These are phyloP conservation scores for Ictalurus furcatus DNA, from an alignment of 2,113 vertebrate species.

Conservation along the genomic window DNA sequence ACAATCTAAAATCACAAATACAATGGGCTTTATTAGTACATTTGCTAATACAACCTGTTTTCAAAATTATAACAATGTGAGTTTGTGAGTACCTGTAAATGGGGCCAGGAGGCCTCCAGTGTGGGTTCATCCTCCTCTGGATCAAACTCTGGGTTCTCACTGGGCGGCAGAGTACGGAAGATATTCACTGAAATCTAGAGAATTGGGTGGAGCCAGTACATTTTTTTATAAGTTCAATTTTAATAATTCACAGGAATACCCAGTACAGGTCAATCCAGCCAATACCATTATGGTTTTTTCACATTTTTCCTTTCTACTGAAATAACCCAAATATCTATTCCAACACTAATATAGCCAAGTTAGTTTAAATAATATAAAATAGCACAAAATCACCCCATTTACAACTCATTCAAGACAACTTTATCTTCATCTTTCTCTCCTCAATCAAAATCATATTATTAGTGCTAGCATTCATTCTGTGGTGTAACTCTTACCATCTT, in stretches of 20 bases:
- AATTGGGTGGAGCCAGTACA: neutral
- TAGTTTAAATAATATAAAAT: neutral
- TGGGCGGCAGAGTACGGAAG: slow-evolving; percentile 88
- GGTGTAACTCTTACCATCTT: slow-evolving; percentile 82
- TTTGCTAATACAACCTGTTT: neutral
- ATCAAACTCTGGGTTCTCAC: slow-evolving; percentile 92
- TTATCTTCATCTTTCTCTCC: neutral
- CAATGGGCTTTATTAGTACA: neutral
- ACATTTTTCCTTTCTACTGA: neutral
- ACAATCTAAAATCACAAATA: too few relatives aligned
- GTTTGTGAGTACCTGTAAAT: slow-evolving; percentile 79
- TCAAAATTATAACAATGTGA: neutral
- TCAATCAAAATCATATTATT: slow-evolving; percentile 41
- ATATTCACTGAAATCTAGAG: slow-evolving; percentile 89
- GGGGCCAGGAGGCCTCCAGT: slow-evolving; percentile 91
- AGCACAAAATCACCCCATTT: neutral
- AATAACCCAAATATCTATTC: neutral
- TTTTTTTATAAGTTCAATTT: neutral
- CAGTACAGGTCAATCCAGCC: neutral
- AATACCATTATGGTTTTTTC: neutral
- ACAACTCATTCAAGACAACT: neutral
- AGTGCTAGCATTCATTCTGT: neutral
- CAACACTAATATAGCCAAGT: neutral
- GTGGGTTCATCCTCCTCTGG: slow-evolving; percentile 92
- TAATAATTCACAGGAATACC: neutral